These are phyloP conservation scores for Campoplex nolae DNA, from an alignment of 2,888 invertebrate species.

Conservation along the genomic window DNA sequence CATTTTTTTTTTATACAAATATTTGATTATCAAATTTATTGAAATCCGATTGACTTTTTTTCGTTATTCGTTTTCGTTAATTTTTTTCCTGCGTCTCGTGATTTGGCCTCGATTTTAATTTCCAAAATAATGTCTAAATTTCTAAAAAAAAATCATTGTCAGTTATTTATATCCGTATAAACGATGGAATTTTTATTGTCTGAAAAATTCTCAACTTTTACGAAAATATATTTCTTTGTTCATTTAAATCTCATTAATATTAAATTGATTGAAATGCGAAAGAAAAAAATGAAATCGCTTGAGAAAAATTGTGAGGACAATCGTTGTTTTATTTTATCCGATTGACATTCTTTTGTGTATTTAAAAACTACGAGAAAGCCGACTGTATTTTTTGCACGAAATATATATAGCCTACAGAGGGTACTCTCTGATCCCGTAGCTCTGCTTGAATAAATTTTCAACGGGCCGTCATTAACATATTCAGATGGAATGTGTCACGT, in stretches of 20 bases:
- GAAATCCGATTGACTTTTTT: no score
- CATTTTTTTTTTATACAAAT: no score
- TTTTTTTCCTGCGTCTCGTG: no score
- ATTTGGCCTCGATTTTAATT: no score
- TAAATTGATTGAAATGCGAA: no score
- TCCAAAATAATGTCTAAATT: no score
- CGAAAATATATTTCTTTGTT: neutral
- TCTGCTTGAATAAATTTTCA: constrained; percentile 64
- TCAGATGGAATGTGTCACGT: constrained; percentile 71
- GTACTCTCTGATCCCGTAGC: constrained; percentile 42
- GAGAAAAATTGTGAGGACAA: neutral
- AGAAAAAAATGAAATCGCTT: neutral
- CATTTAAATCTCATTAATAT: neutral
- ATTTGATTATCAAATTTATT: no score
- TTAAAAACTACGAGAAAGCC: neutral
- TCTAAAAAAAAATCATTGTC: no score
- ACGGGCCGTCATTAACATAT: constrained; percentile 72
- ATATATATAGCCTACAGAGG: constrained; percentile 9
- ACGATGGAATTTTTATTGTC: neutral
- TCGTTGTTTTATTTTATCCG: neutral
- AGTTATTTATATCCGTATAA: neutral
- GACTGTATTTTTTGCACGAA: constrained; percentile 27
- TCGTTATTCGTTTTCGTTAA: no score
- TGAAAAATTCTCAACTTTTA: neutral
- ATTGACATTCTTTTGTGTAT: neutral